A percentile compares a stretch with the other conserved stretches of the same genome.
Evolutionary conservation across 2,888 invertebrate species (phyloP).

Genomic region (Troides aeacus): DNA sequence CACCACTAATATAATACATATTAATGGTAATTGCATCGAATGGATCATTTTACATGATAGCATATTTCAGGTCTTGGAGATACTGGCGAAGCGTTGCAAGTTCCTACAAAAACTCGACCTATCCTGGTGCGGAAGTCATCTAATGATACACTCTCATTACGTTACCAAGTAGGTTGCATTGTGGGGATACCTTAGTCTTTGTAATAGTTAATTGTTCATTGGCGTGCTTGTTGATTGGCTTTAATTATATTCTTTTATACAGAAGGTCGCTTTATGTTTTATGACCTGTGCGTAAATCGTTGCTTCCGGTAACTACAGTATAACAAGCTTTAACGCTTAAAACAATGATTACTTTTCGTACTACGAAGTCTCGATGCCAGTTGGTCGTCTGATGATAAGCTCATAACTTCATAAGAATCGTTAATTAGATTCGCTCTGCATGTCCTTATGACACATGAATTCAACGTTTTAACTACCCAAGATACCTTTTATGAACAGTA

Average conservation of each 20-base stretch:
- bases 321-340: not conserved
- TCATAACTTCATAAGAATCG: too few relatives aligned
- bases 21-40: not conserved
- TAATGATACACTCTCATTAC: slow-evolving; percentile 61
- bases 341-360: too few relatives aligned
- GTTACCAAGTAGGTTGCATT: slow-evolving; percentile 60
- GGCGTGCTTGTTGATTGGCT: not conserved
- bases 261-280: not conserved
- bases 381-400: too few relatives aligned
- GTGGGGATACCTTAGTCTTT: slow-evolving; percentile 19
- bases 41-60: not conserved
- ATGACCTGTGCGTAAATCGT: not conserved
- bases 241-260: not conserved
- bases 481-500: too few relatives aligned
- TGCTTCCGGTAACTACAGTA: not conserved
- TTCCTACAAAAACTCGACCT: slow-evolving; percentile 89
- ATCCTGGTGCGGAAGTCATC: slow-evolving; percentile 92
- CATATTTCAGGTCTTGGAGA: slow-evolving; percentile 56
- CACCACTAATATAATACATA: not conserved
- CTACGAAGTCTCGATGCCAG: too few relatives aligned
- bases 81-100: slow-evolving; percentile 79
- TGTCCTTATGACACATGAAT: too few relatives aligned
- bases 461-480: too few relatives aligned
- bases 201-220: slow-evolving; percentile 7
- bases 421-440: too few relatives aligned